These are phyloP conservation scores for Homalodisca vitripennis DNA, from an alignment of 1,140 invertebrate species.

Conservation along the genomic window DNA sequence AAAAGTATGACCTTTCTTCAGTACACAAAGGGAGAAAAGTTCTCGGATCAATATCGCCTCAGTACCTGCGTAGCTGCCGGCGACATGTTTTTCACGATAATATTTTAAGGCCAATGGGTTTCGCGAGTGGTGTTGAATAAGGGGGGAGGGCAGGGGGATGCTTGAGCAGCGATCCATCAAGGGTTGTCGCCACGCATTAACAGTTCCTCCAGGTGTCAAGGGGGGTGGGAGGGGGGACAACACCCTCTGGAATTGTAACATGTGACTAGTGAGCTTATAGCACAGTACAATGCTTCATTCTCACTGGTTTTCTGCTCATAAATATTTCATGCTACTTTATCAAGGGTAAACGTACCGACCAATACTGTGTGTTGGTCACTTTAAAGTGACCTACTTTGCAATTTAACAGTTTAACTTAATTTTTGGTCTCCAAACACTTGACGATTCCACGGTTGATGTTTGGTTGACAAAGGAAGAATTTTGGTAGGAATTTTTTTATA, in stretches of 20 bases:
- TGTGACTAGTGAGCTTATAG: neutral
- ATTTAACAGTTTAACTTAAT: no score
- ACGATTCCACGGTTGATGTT: no score
- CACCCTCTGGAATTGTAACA: neutral
- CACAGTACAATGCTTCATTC: no score
- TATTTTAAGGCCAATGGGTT: neutral
- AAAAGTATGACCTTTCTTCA: no score
- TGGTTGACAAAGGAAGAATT: no score
- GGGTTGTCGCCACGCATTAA: conserved; percentile 21
- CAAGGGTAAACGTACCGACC: no score
- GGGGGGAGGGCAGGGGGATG: neutral
- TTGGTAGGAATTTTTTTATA: no score
- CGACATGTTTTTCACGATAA: neutral
- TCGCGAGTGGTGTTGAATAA: neutral
- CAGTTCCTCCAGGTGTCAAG: conserved; percentile 21
- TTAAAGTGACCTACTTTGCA: no score
- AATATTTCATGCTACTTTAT: no score
- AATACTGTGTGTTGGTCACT: no score
- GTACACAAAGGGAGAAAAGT: neutral
- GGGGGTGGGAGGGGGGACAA: neutral
- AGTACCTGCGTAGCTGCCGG: neutral
- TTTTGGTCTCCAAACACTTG: no score
- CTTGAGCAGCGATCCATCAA: conserved; percentile 21
- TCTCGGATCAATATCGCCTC: neutral
- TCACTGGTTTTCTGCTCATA: no score